Base-by-base conservation (phyloP, 2,797 vertebrate genomes). In the Tauraco hartlaubi region DNA sequence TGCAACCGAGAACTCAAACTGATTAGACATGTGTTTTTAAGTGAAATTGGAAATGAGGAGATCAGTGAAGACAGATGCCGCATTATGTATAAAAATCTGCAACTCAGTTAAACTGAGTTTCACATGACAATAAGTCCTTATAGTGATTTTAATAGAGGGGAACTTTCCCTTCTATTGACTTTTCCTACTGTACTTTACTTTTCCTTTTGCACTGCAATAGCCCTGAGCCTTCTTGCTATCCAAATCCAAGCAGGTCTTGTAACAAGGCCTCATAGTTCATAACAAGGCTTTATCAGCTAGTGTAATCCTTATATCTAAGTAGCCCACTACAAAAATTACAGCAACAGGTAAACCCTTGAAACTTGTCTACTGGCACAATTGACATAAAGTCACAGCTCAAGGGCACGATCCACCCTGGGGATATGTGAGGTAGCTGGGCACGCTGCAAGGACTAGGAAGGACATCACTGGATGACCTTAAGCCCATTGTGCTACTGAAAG, bases 11-110 rank as follows among this genome's bases (percentile, higher is more conserved):
- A 93, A 85, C 58, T 94, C 66, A 77, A 82, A 92, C 88, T 86
- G 92, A 90, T 96, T 79, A 81, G 85, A 75, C 76, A 87, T 83
- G 73, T 94, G 85, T 78, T 96, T 94, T 93, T 54, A 76, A 94
- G 77, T 76, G 87, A 90, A 94, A 79, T 69, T 91, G 82, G 84
- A 95, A 96, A 79, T 75, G 55, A 93, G 44, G 61, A 91, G 85
- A 94, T 94, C 80, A 67, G 76, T 73, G 56, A 82, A 92, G 88
- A 90, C 94, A 92, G 88, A 91, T 91, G 88, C 71, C 1, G 15
- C 85, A 64, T 90, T 94, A 90, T 71, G 66, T 76, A 74, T 71
- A 86, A 93, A 88, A 93, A 86, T 93, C 73, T 90, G 76, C 88
- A 76, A 22, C 91, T 94, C 82, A 25, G 14, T 91, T 87, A 84